A percentile compares a stretch with the other conserved stretches of the same genome.
Evolutionary conservation across 2,797 vertebrate genomes (phyloP).

Genomic region (Lacerta agilis): DNA sequence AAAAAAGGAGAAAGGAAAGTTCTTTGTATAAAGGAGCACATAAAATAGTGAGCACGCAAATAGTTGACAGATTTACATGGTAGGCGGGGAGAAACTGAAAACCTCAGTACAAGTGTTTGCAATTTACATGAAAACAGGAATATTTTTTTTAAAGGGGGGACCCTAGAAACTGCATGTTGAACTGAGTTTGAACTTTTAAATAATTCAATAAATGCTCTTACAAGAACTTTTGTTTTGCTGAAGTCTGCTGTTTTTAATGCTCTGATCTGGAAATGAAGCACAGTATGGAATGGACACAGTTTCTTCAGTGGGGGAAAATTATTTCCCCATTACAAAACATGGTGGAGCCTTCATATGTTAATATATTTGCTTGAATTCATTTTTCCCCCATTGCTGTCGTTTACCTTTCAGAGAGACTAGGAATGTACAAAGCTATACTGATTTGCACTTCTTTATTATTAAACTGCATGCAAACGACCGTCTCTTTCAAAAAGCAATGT

Average conservation of each 20-base stretch:
- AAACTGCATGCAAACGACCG: neutral
- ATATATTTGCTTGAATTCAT: neutral
- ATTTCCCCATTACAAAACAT: neutral
- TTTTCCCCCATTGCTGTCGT: neutral
- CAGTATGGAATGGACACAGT: neutral
- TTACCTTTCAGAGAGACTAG: neutral
- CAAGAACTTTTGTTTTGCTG: slow-evolving; percentile 68
- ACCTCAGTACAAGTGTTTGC: slow-evolving; percentile 72
- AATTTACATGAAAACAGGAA: slow-evolving; percentile 70
- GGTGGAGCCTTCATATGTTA: neutral
- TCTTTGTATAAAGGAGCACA: slow-evolving; percentile 61
- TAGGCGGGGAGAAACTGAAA: slow-evolving; percentile 58
- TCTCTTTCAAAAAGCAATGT: neutral
- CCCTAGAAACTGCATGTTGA: slow-evolving; percentile 69
- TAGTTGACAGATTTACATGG: slow-evolving; percentile 70
- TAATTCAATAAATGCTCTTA: slow-evolving; percentile 78
- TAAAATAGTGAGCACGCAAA: slow-evolving; percentile 73
- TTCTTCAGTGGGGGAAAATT: neutral
- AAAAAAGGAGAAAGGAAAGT: slow-evolving; percentile 31
- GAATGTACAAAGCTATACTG: neutral
- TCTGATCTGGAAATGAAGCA: slow-evolving; percentile 12
- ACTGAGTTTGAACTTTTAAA: slow-evolving; percentile 70
- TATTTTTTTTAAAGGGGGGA: slow-evolving; percentile 43
- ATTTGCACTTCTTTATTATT: slow-evolving; percentile 4
- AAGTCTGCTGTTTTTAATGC: slow-evolving; percentile 69